Percentiles rank a stretch among this genome's conserved stretches.
Evolutionary conservation across 2,113 vertebrate genomes (phyloP).

Genomic region (Bubo bubo): DNA sequence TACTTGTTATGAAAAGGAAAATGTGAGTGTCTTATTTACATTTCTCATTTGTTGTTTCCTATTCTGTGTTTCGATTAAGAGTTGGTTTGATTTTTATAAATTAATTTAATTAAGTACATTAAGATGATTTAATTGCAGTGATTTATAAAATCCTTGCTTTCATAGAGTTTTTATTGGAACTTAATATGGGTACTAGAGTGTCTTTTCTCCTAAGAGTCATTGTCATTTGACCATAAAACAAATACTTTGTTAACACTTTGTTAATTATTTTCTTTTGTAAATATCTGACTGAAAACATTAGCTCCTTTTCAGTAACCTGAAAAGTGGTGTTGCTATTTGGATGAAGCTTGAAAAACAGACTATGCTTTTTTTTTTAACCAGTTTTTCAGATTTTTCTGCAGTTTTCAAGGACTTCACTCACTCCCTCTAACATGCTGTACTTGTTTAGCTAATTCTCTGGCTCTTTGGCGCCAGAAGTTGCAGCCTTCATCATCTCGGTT

Average conservation of each 20-base stretch:
- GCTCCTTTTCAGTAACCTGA: neutral
- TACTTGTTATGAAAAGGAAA: neutral
- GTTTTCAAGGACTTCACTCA: neutral
- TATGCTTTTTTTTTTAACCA: neutral
- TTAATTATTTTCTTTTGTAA: neutral
- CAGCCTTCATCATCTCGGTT: neutral
- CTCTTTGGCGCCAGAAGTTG: neutral
- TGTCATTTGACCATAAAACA: neutral
- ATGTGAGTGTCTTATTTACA: neutral
- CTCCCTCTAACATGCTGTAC: neutral
- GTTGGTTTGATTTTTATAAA: neutral
- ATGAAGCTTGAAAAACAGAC: neutral
- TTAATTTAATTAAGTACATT: neutral
- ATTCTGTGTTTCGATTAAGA: neutral
- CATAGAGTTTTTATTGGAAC: neutral
- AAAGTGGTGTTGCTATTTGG: neutral
- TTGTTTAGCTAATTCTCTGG: neutral
- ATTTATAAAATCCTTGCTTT: neutral
- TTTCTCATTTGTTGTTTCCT: neutral
- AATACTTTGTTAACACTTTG: neutral
- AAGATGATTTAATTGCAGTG: neutral
- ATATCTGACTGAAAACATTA: neutral
- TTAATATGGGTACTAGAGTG: neutral
- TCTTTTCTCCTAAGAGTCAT: neutral
- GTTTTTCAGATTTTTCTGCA: neutral